Base-by-base conservation (phyloP, 2,888 invertebrate species). In the Hirtodrosophila alboralis region DNA sequence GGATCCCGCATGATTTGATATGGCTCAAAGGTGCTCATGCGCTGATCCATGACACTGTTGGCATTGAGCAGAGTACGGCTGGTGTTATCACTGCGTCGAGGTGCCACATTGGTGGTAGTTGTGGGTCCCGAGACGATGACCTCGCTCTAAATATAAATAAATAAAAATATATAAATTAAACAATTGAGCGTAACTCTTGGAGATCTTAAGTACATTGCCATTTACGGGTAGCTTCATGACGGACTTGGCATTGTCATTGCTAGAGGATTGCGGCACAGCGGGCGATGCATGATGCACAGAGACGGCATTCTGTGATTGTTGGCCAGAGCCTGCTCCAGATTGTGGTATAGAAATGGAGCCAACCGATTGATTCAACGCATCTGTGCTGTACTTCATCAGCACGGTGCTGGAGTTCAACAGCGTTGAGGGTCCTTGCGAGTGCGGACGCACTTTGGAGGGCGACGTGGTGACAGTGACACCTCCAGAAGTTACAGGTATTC, bases 1-100 rank as follows among this genome's bases (percentile, higher is more conserved):
- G 96, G 96, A 89, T 96, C 96, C 16, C 96, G 90, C 96, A 96
- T 96, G 33, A 90, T 90, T n/a, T 96, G 96, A 84, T 95, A 96
- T 3, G 96, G 96, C 90, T 96, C 96, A 90, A 96, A 96, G 45
- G 96, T 96, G 87, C 81, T 83, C 90, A 96, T 96, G 60, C 96
- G 92, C 90, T 93, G 92, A 63, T 91, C 90, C 64, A 91, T 85
- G 10, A 90, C 89, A 53, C 85, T 85, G 59, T 86, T 83, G 60
- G 92, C 92, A 87, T 94, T 94, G 53, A 95, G 92, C 84, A 95
- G 91, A 1, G 95, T 95, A 1, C 95, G 95, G 83, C 94, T 95
- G n/a, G 95, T 95, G 88, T 95, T 95, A 87, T 94, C 94, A 16
- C 92, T 92, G 44, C 94, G 91, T n/a, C 94, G 91, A 27, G 94